phyloP scores from a whole-genome alignment of 2,797 vertebrate genomes.

The Anas bahamensis region DNA sequence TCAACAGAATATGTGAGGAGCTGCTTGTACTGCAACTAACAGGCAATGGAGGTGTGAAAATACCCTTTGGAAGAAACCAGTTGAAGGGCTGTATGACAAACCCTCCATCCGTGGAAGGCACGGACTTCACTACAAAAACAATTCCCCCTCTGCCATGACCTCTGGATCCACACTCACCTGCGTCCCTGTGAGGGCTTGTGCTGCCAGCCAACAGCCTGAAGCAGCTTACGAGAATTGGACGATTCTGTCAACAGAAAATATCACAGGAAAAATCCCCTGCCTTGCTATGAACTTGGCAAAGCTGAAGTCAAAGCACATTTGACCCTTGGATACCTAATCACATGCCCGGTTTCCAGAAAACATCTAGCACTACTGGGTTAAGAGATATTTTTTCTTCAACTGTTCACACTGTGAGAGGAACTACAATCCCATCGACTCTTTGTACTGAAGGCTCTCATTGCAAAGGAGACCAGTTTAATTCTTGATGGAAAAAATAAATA shows the following conservation, averaged over 20 bases:
- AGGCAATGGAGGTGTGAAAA: not conserved
- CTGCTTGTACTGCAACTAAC: not conserved
- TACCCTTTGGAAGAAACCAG: not conserved
- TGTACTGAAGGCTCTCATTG: not conserved
- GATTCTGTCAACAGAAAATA: not conserved
- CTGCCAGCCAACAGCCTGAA: not conserved
- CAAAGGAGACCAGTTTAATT: not conserved
- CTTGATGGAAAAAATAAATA: not conserved
- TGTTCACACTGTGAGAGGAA: not conserved
- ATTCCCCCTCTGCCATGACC: not conserved
- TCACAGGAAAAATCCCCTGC: not conserved
- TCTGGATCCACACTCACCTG: not conserved
- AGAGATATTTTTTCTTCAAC: not conserved
- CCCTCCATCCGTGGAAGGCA: not conserved
- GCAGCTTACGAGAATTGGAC: not conserved
- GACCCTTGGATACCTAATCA: not conserved
- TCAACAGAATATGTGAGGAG: not conserved
- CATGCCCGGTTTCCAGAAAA: not conserved
- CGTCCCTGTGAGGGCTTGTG: not conserved
- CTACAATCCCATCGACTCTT: accelerated
- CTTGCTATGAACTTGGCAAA: not conserved
- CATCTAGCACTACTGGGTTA: not conserved
- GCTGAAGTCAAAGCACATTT: not conserved
- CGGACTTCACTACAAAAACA: not conserved
- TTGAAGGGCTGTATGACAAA: not conserved